Percentiles rank a stretch among this genome's conserved stretches.
Evolutionary conservation across 2,797 vertebrate genomes (phyloP).

Genomic region (Gorsachius magnificus): DNA sequence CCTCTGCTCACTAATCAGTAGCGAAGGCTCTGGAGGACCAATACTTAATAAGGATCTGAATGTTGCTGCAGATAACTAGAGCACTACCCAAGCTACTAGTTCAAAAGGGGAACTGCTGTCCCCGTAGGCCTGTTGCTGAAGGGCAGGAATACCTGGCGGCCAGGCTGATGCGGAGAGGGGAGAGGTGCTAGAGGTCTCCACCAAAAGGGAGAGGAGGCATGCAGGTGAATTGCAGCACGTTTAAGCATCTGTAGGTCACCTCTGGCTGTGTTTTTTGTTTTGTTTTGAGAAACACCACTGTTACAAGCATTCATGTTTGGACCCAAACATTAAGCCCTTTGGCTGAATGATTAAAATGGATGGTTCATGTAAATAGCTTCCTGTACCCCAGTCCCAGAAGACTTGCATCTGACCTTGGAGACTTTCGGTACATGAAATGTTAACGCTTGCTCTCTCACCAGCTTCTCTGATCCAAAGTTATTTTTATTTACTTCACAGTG

Average conservation of each 20-base stretch:
- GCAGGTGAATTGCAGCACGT: neutral
- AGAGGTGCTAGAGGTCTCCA: neutral
- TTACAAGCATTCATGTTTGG: neutral
- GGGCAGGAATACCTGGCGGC: neutral
- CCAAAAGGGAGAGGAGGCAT: neutral
- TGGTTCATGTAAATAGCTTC: neutral
- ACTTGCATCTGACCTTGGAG: neutral
- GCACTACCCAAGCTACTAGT: neutral
- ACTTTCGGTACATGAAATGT: neutral
- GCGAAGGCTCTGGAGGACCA: slow-evolving; percentile 5
- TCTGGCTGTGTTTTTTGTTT: neutral
- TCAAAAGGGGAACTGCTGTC: neutral
- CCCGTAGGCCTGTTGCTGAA: neutral
- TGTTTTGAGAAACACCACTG: neutral
- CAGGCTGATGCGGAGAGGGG: neutral
- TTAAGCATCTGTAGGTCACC: neutral
- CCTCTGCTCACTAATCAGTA: neutral
- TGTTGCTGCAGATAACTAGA: neutral
- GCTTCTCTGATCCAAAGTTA: neutral
- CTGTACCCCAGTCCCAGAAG: neutral
- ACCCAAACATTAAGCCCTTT: neutral
- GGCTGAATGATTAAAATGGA: neutral
- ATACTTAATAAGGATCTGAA: neutral
- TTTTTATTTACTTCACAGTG: neutral
- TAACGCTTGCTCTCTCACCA: neutral